Evolutionary conservation across 2,888 invertebrate genomes (phyloP).

Genomic region (Nomada flava): DNA sequence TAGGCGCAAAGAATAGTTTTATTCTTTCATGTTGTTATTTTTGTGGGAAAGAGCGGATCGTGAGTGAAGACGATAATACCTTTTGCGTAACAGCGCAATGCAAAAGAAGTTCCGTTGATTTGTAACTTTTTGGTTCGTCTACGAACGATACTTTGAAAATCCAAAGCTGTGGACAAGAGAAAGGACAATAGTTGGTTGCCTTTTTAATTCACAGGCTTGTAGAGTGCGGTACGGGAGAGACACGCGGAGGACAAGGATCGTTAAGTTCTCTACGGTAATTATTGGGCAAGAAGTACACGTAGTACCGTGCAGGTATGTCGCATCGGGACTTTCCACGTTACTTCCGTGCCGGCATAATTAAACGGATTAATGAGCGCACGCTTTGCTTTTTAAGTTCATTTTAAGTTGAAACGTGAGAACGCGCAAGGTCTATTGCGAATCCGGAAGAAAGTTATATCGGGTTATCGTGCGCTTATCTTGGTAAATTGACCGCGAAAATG

Average conservation of each 20-base stretch:
- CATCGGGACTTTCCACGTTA: conserved; percentile 47
- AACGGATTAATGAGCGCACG: conserved; percentile 62
- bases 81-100: too few relatives aligned
- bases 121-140: too few relatives aligned
- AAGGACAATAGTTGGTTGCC: neutral
- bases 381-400: conserved; percentile 32
- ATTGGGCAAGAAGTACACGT: conserved; percentile 34
- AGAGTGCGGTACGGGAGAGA: conserved; percentile 26
- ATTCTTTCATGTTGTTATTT: neutral
- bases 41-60: neutral
- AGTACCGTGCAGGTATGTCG: conserved; percentile 40
- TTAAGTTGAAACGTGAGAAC: conserved; percentile 6
- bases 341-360: conserved; percentile 60
- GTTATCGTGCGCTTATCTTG: neutral
- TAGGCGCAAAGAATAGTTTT: neutral
- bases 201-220: neutral
- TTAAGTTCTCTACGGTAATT: conserved; percentile 43
- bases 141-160: neutral
- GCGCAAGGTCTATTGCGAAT: conserved; percentile 22
- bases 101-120: too few relatives aligned
- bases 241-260: conserved; percentile 53
- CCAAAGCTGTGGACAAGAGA: neutral
- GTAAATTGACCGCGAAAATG: neutral
- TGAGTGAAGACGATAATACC: too few relatives aligned
- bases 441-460: conserved; percentile 8